phyloP scores from a whole-genome alignment of 2,113 vertebrate genomes.

The Hemiscyllium ocellatum region DNA sequence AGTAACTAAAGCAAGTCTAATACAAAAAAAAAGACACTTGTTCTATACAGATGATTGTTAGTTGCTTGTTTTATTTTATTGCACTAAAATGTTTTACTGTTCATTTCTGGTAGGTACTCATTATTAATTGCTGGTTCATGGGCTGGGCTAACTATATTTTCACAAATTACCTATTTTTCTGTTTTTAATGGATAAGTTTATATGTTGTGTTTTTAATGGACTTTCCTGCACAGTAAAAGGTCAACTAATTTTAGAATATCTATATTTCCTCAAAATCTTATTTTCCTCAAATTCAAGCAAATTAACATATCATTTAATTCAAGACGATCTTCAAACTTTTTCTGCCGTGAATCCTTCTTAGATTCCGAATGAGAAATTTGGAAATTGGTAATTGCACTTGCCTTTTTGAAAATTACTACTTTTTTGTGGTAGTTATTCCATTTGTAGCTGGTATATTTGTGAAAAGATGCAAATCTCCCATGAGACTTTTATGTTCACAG shows the following conservation, averaged over 20 bases:
- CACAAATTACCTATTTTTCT: neutral
- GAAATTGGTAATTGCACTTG: neutral
- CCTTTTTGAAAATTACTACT: neutral
- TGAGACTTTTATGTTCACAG: neutral
- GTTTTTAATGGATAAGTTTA: neutral
- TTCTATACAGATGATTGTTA: no score
- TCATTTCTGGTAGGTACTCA: neutral
- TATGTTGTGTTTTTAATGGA: neutral
- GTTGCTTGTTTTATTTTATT: neutral
- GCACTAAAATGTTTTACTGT: neutral
- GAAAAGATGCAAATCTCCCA: neutral
- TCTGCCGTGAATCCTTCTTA: neutral
- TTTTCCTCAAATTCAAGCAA: neutral
- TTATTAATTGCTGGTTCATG: neutral
- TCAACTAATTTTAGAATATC: neutral
- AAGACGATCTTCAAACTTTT: neutral
- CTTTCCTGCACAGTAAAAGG: neutral
- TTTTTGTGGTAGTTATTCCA: neutral
- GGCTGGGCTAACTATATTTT: neutral
- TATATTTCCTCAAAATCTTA: neutral
- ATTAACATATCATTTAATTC: neutral
- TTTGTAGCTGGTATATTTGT: neutral
- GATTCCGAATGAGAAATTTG: neutral
- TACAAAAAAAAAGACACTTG: neutral
- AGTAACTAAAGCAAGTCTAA: neutral